These are phyloP conservation scores for Ylistrum balloti DNA, from an alignment of 1,140 invertebrate genomes.

Conservation along the genomic window DNA sequence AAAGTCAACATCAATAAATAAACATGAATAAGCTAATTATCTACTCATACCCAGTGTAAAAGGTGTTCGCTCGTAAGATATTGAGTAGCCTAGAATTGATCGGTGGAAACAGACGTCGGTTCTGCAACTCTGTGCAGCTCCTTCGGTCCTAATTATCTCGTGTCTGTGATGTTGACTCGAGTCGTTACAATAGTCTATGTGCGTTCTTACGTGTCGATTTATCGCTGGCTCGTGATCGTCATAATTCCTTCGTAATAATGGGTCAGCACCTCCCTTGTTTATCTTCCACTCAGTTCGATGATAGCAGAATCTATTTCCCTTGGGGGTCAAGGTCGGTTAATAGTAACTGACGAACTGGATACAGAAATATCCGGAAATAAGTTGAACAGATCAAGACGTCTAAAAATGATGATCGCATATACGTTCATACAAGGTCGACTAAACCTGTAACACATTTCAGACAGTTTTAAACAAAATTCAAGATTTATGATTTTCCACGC, in stretches of 20 bases:
- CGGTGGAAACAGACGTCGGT: neutral
- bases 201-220: neutral
- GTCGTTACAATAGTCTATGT: neutral
- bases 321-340: neutral
- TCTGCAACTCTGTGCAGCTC: neutral
- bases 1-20: neutral
- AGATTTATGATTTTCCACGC: too few relatives aligned
- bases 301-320: slow-evolving; percentile 15
- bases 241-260: neutral
- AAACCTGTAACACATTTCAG: too few relatives aligned
- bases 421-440: too few relatives aligned
- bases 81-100: neutral
- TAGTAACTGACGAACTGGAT: neutral
- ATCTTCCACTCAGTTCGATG: neutral
- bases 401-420: too few relatives aligned
- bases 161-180: neutral
- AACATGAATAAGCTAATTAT: neutral
- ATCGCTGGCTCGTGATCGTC: neutral
- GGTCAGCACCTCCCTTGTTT: slow-evolving; percentile 21
- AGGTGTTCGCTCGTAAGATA: neutral
- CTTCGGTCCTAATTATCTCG: neutral
- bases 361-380: neutral
- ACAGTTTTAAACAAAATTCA: too few relatives aligned
- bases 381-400: too few relatives aligned
- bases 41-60: neutral